Conservation (phyloP, 2,888 invertebrate genomes). For the Spodoptera picta region DNA sequence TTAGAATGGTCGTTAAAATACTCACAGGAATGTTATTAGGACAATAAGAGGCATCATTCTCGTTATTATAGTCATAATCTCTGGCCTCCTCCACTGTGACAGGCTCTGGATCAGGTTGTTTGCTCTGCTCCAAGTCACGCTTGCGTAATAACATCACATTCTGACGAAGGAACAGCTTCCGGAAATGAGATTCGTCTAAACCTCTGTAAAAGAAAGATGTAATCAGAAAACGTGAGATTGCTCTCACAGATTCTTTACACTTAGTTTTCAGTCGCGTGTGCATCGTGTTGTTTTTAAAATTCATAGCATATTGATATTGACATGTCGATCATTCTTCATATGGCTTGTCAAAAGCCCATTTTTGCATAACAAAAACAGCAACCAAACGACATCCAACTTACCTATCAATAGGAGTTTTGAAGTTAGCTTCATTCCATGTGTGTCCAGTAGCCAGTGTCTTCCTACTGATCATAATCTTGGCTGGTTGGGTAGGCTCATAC, state of each 20-base stretch:
- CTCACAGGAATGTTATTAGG: slow-evolving; percentile 75
- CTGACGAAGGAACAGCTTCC: slow-evolving; percentile 78
- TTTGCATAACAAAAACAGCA: too few species aligned
- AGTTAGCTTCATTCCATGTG: slow-evolving; percentile 85
- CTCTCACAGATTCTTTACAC: too few species aligned
- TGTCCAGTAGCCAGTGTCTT: slow-evolving; percentile 84
- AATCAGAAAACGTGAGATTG: too few species aligned
- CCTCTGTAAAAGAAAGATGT: slow-evolving; percentile 68
- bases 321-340: too few species aligned
- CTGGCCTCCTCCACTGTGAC: slow-evolving; percentile 72
- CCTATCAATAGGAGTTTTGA: slow-evolving; percentile 84
- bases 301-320: too few species aligned
- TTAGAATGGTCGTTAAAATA: slow-evolving; percentile 7
- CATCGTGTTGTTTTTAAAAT: too few species aligned
- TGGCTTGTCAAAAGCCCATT: too few species aligned
- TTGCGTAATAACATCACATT: slow-evolving; percentile 74
- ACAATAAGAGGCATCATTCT: slow-evolving; percentile 86
- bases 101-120: slow-evolving; percentile 64
- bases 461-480: slow-evolving; percentile 85
- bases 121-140: slow-evolving; percentile 62
- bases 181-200: slow-evolving; percentile 82
- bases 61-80: slow-evolving; percentile 85
- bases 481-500: slow-evolving; percentile 78
- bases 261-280: too few species aligned
- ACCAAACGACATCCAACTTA: slow-evolving; percentile 38